phyloP scores from a whole-genome alignment of 2,888 invertebrate species.

The Heteromurus nitidus region DNA sequence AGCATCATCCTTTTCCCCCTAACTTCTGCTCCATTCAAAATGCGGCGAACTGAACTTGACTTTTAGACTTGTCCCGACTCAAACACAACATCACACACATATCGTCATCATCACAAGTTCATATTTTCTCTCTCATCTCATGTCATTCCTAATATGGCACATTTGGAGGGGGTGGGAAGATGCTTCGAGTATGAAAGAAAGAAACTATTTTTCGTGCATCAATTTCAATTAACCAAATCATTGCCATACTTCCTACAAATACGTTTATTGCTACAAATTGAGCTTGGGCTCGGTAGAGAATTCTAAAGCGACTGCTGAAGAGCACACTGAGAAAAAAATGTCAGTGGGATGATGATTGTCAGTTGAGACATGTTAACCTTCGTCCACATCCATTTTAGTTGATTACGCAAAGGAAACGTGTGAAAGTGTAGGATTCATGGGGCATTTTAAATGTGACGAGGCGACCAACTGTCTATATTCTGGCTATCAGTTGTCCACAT shows the following conservation, averaged over 20 bases:
- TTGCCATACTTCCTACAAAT: background rate
- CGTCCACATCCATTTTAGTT: background rate
- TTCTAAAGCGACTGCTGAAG: no score
- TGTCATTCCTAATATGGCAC: background rate
- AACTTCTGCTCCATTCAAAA: background rate
- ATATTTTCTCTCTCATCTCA: background rate
- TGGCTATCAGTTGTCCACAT: no score
- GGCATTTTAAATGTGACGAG: no score
- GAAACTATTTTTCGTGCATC: conserved; percentile 3
- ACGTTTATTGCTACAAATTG: conserved; percentile 1
- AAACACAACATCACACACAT: background rate
- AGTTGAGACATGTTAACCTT: background rate
- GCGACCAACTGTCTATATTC: no score
- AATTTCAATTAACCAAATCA: conserved; percentile 19
- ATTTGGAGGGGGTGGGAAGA: background rate
- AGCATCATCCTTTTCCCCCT: background rate
- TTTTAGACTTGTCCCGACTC: background rate
- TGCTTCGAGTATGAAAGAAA: no score
- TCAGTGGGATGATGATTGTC: no score
- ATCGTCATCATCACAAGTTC: background rate
- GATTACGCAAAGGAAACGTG: background rate
- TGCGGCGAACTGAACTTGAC: background rate
- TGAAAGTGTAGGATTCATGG: no score
- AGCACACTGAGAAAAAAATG: no score
- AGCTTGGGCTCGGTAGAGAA: no score